Evolutionary conservation across 2,797 vertebrate species (phyloP).

Genomic region (Fistularia tabacaria): DNA sequence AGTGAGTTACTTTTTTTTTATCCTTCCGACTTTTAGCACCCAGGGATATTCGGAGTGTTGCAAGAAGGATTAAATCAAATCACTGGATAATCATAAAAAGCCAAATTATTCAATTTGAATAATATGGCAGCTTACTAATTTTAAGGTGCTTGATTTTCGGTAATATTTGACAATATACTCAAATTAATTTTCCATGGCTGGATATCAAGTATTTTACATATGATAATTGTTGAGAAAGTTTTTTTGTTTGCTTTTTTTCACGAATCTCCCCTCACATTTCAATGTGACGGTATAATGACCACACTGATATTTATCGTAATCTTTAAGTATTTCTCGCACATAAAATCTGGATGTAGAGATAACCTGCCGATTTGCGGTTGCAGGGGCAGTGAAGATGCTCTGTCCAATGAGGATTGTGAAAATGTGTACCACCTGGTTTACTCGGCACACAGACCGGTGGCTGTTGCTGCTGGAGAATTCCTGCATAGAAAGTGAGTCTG

Average conservation of each 20-base stretch:
- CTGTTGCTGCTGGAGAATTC: conserved; percentile 93
- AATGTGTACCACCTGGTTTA: conserved; percentile 97
- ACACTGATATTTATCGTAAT: no score
- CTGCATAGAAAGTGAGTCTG: conserved; percentile 91
- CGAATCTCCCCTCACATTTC: no score
- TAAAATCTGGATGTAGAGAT: no score
- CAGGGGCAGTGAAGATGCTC: conserved; percentile 94
- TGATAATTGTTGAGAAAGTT: no score
- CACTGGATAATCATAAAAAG: not conserved
- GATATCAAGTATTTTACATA: no score
- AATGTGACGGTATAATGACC: no score
- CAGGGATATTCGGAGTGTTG: not conserved
- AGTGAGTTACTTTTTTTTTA: conserved; percentile 81
- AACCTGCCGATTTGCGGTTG: conserved; percentile 25
- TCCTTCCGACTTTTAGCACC: not conserved
- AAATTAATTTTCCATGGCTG: no score
- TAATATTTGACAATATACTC: no score
- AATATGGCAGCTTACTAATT: not conserved
- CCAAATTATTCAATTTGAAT: not conserved
- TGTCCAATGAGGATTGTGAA: conserved; percentile 97
- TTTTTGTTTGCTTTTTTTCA: no score
- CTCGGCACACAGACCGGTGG: conserved; percentile 93
- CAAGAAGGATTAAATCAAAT: no score
- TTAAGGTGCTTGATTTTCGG: no score
- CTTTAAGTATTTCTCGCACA: no score